Percentiles rank a stretch among this genome's conserved stretches.
These are phyloP conservation scores for Aphodius granarius DNA, from an alignment of 2,888 invertebrate genomes.

Conservation along the genomic window DNA sequence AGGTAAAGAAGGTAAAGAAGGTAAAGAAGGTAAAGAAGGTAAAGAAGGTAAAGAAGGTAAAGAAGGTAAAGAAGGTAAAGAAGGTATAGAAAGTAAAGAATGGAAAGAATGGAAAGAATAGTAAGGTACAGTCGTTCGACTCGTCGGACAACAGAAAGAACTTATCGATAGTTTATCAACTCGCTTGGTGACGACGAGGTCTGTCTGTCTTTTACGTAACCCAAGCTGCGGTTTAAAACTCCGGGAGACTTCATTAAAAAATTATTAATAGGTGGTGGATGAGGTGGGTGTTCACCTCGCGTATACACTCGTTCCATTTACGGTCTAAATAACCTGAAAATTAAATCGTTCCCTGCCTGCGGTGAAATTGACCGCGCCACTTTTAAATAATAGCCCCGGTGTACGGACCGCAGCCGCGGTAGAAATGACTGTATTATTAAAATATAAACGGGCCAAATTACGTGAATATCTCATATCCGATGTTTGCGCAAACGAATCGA, in stretches of 20 bases:
- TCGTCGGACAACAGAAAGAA: too few species aligned
- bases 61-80: too few species aligned
- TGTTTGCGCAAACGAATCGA: neutral
- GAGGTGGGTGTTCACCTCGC: neutral
- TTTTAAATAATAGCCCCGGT: neutral
- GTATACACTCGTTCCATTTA: neutral
- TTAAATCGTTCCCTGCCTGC: neutral
- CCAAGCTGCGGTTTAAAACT: neutral
- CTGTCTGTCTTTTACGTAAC: too few species aligned
- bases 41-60: too few species aligned
- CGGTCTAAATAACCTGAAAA: neutral
- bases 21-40: too few species aligned
- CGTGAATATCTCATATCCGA: neutral
- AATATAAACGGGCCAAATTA: neutral
- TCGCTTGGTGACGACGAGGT: too few species aligned
- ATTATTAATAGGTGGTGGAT: neutral
- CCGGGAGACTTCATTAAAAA: neutral
- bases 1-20: too few species aligned
- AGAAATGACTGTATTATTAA: neutral
- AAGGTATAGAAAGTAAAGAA: too few species aligned
- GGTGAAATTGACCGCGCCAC: neutral
- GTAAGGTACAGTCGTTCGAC: too few species aligned
- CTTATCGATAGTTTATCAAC: too few species aligned
- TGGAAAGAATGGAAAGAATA: too few species aligned
- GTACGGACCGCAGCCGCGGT: neutral